Base-by-base conservation (phyloP, 2,888 invertebrate species). In the Gandaritis pyraliata region DNA sequence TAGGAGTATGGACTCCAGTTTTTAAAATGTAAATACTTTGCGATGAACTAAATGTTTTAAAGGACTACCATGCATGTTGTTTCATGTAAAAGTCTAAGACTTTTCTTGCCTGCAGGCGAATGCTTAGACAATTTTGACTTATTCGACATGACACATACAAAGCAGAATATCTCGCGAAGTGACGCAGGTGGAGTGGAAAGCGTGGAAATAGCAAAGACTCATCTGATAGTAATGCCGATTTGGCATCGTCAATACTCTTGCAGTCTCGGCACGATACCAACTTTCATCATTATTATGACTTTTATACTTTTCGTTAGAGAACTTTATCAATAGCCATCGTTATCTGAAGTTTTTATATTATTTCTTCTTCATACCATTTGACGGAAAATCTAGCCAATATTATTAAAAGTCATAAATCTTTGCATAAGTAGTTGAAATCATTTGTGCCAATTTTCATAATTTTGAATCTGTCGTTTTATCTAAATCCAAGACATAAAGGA, bases 161-260 rank as follows among this genome's bases (percentile, higher is more conserved):
- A 15, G 8, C 13, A 41, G 7, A 15, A 41, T 41, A 41, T 41
- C 8, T 41, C 13, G 11, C 16, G 11, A 43, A 69, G 76, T 86
- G 87, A 87, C 83, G 86, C 73, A 75, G 65, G 73, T 61, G 61
- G 64, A 71, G 73, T 73, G 71, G 43, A 47, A 48, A 51, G 29
- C 43, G n/a, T 43, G 46, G 52, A 80, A 82, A 83, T 82, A 81
- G 76, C 70, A 65, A 64, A 64, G 71, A 76, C 72, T 83, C 82
- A 83, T 78, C 77, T 70, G 61, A 68, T 72, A 80, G 73, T 70
- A 75, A 81, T 81, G 80, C 74, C 62, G 57, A 63, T 52, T 64
- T 71, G 72, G 75, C 74, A 73, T 75, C 75, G 75, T 80, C 72
- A 74, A 66, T 75, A 65, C 69, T 71, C 74, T 67, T 36, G 63